Evolutionary conservation across 2,888 invertebrate species (phyloP), one percentile per base, ranked within the genome.

Genomic region (Drosophila borealis): DNA sequence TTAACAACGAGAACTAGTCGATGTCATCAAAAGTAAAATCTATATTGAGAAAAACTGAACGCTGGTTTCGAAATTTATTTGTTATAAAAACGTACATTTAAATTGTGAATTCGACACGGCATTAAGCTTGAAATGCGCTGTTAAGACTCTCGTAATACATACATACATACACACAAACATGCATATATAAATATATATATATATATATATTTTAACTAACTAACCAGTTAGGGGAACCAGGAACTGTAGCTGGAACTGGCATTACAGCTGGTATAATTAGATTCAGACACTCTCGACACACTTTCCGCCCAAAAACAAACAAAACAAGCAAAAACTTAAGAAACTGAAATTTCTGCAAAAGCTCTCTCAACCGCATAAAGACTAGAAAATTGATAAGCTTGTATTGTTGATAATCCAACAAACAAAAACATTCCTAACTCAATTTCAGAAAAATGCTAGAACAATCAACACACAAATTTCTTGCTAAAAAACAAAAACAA

Each of bases 401-500:
- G 74, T 67, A 44, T 68, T 67, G 59, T 53, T 41, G 59, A 53
- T 68, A 41, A 39, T 37, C 44, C 25, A 34, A 70, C 17, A 41
- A 55, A 42, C 17, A 49, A 78, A 21, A 50, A 56, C 69, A 84
- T 88, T 89, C 80, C 85, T 81, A 79, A 65, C 79, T 55, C 70
- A 74, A 72, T 89, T 87, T 86, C 76, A 72, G 75, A 89, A 75
- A 89, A 76, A 81, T 87, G 86, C 86, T 87, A 89, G 86, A 87
- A 87, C 86, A 87, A 87, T 87, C 86, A 90, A 86, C 76, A 75
- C 79, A 74, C 56, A 62, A 51, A 74, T 79, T 89, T 89, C 90
- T 89, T 86, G 82, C 86, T 75, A 73, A 80, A 60, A 59, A 59
- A 6, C 50, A 39, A 39, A 53, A 21, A 29, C 50, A 25, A 51